Evolutionary conservation across 2,113 vertebrate species (phyloP).

Genomic region (Cryptotis parvus): DNA sequence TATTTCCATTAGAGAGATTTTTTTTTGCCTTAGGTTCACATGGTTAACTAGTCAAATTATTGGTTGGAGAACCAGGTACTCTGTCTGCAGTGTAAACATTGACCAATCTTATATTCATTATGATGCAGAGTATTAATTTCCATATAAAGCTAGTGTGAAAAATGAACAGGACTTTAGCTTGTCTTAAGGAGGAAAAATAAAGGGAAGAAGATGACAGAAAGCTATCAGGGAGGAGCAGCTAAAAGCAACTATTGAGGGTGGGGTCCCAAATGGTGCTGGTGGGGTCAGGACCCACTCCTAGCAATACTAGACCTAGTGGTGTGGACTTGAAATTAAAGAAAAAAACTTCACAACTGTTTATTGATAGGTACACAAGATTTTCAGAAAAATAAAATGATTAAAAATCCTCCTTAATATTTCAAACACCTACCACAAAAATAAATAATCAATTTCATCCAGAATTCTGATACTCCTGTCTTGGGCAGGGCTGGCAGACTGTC

Average conservation of each 20-base stretch:
- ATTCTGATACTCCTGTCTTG: too few species aligned
- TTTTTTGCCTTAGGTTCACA: background rate
- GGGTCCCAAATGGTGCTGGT: too few species aligned
- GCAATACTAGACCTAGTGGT: too few species aligned
- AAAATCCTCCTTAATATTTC: background rate
- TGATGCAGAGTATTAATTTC: background rate
- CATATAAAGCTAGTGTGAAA: constrained; percentile 15
- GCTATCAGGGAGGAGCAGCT: background rate
- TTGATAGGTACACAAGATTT: background rate
- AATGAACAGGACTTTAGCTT: constrained; percentile 4
- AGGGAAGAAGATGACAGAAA: background rate
- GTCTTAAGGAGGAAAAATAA: constrained; percentile 16
- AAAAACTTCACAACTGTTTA: background rate
- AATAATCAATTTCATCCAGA: too few species aligned
- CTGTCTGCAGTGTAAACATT: background rate
- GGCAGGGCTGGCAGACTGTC: too few species aligned
- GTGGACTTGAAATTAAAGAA: too few species aligned
- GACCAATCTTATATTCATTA: background rate
- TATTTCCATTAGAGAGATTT: background rate
- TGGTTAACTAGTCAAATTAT: background rate
- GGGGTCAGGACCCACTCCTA: too few species aligned
- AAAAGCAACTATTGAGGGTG: background rate
- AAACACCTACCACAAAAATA: background rate
- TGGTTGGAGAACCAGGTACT: background rate
- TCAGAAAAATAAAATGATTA: background rate